phyloP scores from a whole-genome alignment of 2,888 invertebrate species.

The Ashinkailepas kermadecensis region DNA sequence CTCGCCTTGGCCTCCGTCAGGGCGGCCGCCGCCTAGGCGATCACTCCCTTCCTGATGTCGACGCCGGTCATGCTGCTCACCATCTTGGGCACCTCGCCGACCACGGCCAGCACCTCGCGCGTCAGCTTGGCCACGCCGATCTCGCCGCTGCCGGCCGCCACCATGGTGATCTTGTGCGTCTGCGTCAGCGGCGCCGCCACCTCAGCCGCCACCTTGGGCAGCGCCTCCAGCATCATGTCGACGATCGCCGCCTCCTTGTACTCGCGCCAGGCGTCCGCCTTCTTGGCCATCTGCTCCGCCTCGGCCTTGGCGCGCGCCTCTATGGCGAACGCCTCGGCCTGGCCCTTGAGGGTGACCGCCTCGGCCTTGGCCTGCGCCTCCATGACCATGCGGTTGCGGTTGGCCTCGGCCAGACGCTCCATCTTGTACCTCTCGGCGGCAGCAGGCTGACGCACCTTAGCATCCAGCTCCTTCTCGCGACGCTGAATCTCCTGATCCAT shows the following conservation, averaged over 20 bases:
- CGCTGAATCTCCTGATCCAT: conserved; percentile 86
- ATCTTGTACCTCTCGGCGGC: conserved; percentile 86
- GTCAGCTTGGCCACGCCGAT: conserved; percentile 91
- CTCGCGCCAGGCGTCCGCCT: conserved; percentile 94
- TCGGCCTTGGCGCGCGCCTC: conserved; percentile 92
- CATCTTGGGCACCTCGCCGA: conserved; percentile 81
- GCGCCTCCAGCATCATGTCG: conserved; percentile 89
- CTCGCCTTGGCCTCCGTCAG: no score
- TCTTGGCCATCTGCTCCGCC: conserved; percentile 93
- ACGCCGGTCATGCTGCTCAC: conserved; percentile 90
- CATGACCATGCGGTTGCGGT: conserved; percentile 73
- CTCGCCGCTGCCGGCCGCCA: conserved; percentile 77
- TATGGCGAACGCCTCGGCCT: conserved; percentile 73
- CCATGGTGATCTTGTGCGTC: conserved; percentile 93
- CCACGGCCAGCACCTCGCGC: conserved; percentile 86
- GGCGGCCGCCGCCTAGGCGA: neutral
- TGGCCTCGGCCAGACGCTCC: conserved; percentile 91
- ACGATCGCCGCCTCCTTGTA: conserved; percentile 93
- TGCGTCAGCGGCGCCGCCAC: conserved; percentile 91
- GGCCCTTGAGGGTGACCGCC: conserved; percentile 70
- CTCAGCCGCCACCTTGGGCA: conserved; percentile 95
- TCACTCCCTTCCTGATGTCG: conserved; percentile 53
- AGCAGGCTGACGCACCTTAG: conserved; percentile 85
- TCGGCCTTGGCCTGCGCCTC: conserved; percentile 95
- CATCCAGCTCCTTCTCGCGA: conserved; percentile 83